phyloP scores from a whole-genome alignment of 2,797 vertebrate genomes.

The Columba guinea region DNA sequence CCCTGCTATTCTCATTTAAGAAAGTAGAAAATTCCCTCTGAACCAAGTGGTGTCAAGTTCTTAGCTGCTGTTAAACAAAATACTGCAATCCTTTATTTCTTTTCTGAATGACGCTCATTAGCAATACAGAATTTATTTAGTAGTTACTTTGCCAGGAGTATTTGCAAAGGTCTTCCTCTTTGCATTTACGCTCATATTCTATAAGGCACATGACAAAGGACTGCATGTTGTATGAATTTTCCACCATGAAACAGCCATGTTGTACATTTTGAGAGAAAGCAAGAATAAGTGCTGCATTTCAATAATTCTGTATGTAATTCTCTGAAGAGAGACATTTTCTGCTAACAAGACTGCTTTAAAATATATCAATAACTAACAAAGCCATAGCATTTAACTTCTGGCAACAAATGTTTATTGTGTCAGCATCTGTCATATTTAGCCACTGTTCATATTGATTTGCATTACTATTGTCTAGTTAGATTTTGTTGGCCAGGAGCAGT shows the following conservation, averaged over 20 bases:
- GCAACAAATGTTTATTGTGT: not conserved
- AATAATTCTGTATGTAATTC: not conserved
- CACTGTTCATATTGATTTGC: not conserved
- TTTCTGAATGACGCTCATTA: not conserved
- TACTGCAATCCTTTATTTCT: not conserved
- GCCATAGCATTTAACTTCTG: not conserved
- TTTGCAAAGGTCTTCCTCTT: not conserved
- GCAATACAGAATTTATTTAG: not conserved
- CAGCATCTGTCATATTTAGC: not conserved
- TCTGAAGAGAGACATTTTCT: not conserved
- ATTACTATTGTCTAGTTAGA: not conserved
- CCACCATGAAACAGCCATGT: not conserved
- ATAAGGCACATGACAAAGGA: not conserved
- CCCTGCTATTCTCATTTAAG: not conserved
- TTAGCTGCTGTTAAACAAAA: not conserved
- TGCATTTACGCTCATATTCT: not conserved
- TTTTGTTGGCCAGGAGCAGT: not conserved
- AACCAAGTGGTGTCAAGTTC: not conserved
- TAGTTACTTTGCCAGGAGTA: not conserved
- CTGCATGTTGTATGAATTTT: not conserved
- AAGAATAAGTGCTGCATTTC: not conserved
- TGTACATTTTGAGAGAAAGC: not conserved
- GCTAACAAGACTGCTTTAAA: not conserved
- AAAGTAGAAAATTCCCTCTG: not conserved
- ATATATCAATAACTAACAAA: not conserved